phyloP scores from a whole-genome alignment of 1,140 invertebrate species.

The Nomia melanderi region DNA sequence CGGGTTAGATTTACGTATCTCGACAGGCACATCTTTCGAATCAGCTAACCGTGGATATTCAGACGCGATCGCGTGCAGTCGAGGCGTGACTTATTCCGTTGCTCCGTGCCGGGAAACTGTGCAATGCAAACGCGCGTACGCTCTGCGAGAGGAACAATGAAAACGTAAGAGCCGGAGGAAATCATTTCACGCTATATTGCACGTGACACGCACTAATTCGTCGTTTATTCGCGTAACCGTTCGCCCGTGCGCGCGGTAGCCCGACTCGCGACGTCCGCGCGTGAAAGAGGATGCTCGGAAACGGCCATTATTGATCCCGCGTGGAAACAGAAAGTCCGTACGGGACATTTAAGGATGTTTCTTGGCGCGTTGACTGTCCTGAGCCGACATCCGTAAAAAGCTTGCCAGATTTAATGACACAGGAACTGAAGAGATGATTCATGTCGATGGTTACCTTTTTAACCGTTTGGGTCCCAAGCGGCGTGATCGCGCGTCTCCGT shows the following conservation, averaged over 20 bases:
- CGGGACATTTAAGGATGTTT: too few relatives aligned
- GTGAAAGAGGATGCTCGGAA: too few relatives aligned
- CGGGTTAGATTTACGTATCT: background rate
- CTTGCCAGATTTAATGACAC: too few relatives aligned
- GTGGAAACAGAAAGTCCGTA: too few relatives aligned
- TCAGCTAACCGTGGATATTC: constrained; percentile 5
- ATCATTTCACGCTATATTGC: constrained; percentile 45
- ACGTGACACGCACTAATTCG: constrained; percentile 46
- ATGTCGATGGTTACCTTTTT: too few relatives aligned
- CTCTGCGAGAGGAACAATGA: constrained; percentile 8
- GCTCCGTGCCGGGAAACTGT: constrained; percentile 29
- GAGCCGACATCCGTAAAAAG: too few relatives aligned
- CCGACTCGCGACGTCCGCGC: too few relatives aligned
- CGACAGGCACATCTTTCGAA: constrained; percentile 1
- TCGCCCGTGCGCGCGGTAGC: background rate
- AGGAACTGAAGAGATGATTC: too few relatives aligned
- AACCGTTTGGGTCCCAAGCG: too few relatives aligned
- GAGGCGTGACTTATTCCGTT: constrained; percentile 42
- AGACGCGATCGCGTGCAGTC: constrained; percentile 33
- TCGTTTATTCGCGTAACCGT: constrained; percentile 35
- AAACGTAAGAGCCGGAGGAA: constrained; percentile 38
- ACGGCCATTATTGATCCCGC: too few relatives aligned
- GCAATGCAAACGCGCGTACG: constrained; percentile 17
- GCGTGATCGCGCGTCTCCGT: too few relatives aligned
- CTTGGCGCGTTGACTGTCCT: too few relatives aligned